phyloP scores from a whole-genome alignment of 1,140 invertebrate species.

The Scaptomyza montana region DNA sequence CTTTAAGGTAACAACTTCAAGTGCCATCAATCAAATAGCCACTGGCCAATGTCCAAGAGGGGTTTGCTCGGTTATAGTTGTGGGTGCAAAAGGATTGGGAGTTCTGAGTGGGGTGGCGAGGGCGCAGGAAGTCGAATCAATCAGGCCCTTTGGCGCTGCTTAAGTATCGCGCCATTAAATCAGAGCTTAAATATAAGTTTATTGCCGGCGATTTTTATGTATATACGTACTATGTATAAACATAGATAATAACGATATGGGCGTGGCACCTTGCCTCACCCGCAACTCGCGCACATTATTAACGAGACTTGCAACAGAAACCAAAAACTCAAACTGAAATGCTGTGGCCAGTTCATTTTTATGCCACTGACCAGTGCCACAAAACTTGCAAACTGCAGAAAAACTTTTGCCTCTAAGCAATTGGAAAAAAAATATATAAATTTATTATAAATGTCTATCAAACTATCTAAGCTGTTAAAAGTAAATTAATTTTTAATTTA shows the following conservation, averaged over 20 bases:
- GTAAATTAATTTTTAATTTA: too few relatives aligned
- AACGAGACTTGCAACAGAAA: constrained; percentile 24
- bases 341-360: constrained; percentile 27
- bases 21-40: constrained; percentile 49
- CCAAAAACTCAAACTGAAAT: constrained; percentile 21
- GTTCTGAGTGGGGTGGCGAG: too few relatives aligned
- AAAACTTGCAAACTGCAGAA: not conserved
- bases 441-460: too few relatives aligned
- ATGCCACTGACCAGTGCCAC: not conserved
- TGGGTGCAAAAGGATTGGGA: too few relatives aligned
- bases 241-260: constrained; percentile 18
- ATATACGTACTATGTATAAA: not conserved
- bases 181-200: constrained; percentile 55
- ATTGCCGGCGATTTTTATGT: constrained; percentile 40
- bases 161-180: constrained; percentile 49
- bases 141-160: constrained; percentile 43
- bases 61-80: not conserved
- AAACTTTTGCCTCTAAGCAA: too few relatives aligned
- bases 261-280: constrained; percentile 10
- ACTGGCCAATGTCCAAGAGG: constrained; percentile 19
- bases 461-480: too few relatives aligned
- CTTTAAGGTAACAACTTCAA: constrained; percentile 22
- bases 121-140: constrained; percentile 23
- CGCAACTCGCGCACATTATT: constrained; percentile 18
- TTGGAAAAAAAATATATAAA: too few relatives aligned